Conservation (phyloP, 2,113 vertebrate species). For the Cololabis saira region DNA sequence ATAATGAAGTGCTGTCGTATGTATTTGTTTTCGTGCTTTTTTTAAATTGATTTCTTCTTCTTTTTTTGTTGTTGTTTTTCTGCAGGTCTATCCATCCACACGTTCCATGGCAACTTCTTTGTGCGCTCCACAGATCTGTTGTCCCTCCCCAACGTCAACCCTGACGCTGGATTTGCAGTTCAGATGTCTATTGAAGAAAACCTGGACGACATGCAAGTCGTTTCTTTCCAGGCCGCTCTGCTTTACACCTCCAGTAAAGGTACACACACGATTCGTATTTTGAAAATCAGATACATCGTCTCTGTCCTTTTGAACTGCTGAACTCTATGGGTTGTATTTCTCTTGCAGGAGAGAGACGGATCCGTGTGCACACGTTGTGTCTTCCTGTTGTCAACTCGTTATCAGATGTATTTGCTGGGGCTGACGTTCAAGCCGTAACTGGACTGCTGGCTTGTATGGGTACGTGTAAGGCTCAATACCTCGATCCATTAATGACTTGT, state of each 20-base stretch:
- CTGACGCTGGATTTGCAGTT: constrained; percentile 95
- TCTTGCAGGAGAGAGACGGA: constrained; percentile 91
- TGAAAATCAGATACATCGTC: background rate
- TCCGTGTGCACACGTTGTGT: constrained; percentile 96
- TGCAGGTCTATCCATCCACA: constrained; percentile 96
- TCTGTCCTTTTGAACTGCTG: background rate
- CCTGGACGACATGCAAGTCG: constrained; percentile 90
- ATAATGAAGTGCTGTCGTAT: too few species aligned
- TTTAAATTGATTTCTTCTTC: background rate
- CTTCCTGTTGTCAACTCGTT: constrained; percentile 92
- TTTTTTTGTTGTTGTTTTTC: background rate
- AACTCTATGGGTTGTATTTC: background rate
- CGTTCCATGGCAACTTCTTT: constrained; percentile 99
- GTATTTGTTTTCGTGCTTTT: background rate
- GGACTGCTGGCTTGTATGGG: constrained; percentile 97
- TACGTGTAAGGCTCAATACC: constrained; percentile 56
- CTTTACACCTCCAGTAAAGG: constrained; percentile 99
- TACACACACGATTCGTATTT: constrained; percentile 42
- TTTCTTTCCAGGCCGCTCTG: constrained; percentile 96
- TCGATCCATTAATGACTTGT: too few species aligned
- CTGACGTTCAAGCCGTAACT: constrained; percentile 93
- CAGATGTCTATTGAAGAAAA: constrained; percentile 98
- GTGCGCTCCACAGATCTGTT: constrained; percentile 95
- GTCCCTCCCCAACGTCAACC: constrained; percentile 95
- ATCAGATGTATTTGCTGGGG: constrained; percentile 92